Evolutionary conservation across 2,113 vertebrate species (phyloP), one percentile per base, ranked within the genome.

Genomic region (Crotalus viridis): DNA sequence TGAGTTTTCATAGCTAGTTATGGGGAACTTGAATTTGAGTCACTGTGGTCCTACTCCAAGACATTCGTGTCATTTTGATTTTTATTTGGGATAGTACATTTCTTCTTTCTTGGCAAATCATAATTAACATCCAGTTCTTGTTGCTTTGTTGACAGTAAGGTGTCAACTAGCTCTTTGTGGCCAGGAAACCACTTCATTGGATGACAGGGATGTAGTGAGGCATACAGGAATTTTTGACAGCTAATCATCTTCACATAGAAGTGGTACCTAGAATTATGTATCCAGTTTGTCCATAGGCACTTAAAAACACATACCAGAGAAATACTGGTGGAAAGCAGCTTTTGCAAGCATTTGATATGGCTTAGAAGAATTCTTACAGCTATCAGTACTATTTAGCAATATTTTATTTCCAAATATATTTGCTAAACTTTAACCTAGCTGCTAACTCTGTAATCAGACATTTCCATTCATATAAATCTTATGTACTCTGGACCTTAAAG

Each of bases 401-500:
- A 85, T 96, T 97, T 97, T 94, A 85, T 96, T 93, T 96, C 93
- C 92, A 94, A 94, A 96, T 96, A 97, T 96, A 85, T 43, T 0
- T 0, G 94, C 74, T 97, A 97, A 97, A 97, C 24, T 96, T 97
- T 97, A 97, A 97, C 95, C 26, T 48, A 51, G 9, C 87, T 94
- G 92, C 96, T 94, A 93, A 96, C 96, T 96, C 56, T 28, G 56
- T 97, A 96, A 95, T 97, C 97, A 95, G 94, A 94, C 93, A 10
- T 95, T 96, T 96, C 97, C 95, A 96, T 97, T 97, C 96, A 97
- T 94, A 91, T 0, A 2, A 48, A 86, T 94, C 28, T 91, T 92
- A n/a, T 96, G 97, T 94, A 97, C 97, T 96, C 95, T 97, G 97
- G 94, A 96, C 96, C 91, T 90, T 3, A 1, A 93, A 59, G 96